Evolutionary conservation across 2,888 invertebrate species (phyloP).

Genomic region (Napeogenes inachia): DNA sequence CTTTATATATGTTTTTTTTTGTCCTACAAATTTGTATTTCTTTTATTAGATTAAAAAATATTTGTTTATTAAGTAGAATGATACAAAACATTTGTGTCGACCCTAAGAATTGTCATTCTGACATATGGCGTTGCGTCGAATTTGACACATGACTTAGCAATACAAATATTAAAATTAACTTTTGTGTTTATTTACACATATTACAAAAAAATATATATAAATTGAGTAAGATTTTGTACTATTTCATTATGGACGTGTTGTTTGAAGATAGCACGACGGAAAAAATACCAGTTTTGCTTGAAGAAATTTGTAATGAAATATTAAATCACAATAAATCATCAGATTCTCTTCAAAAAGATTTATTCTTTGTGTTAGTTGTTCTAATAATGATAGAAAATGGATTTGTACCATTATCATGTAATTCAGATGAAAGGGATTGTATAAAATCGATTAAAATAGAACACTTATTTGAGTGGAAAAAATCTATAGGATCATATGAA

Average conservation of each 20-base stretch:
- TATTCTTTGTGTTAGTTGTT: slow-evolving; percentile 55
- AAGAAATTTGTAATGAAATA: slow-evolving; percentile 46
- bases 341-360: slow-evolving; percentile 57
- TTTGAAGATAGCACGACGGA: slow-evolving; percentile 61
- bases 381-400: slow-evolving; percentile 63
- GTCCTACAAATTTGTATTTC: too few species aligned
- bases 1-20: too few species aligned
- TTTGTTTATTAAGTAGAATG: not conserved
- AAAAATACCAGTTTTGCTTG: slow-evolving; percentile 45
- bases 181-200: slow-evolving; percentile 3
- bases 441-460: slow-evolving; percentile 36
- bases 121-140: not conserved
- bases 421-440: slow-evolving; percentile 37
- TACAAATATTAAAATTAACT: not conserved
- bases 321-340: slow-evolving; percentile 38
- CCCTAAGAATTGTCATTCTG: not conserved
- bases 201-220: not conserved
- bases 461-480: slow-evolving; percentile 48
- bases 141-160: slow-evolving; percentile 4
- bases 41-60: not conserved
- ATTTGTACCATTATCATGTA: slow-evolving; percentile 45
- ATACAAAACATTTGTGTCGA: not conserved
- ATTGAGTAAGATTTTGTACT: not conserved
- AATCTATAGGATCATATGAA: slow-evolving; percentile 47
- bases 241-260: slow-evolving; percentile 25